These are phyloP conservation scores for Spilosoma lubricipeda DNA, from an alignment of 2,888 invertebrate species.

Conservation along the genomic window DNA sequence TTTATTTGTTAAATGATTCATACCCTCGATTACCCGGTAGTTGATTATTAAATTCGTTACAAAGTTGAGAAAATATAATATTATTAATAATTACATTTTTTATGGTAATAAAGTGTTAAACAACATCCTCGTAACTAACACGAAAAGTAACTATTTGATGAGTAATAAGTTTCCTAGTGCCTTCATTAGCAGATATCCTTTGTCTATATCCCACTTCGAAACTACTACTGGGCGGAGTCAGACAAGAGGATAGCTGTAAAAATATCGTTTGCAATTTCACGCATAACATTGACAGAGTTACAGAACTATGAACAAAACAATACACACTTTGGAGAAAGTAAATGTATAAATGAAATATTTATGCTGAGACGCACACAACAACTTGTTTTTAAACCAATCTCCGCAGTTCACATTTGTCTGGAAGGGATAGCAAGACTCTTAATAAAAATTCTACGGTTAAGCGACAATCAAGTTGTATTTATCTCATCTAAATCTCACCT, in stretches of 20 bases:
- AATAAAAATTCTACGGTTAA: not conserved
- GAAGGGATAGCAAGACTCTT: not conserved
- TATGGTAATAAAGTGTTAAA: not conserved
- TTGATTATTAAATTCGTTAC: not conserved
- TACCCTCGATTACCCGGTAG: constrained; percentile 8
- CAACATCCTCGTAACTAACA: not conserved
- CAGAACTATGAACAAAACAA: not conserved
- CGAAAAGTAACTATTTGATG: not conserved
- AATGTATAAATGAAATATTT: not conserved
- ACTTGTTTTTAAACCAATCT: not conserved
- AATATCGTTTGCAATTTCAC: no score
- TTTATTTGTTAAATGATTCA: constrained; percentile 10
- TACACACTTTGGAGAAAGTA: not conserved
- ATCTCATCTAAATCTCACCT: not conserved
- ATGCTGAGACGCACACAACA: not conserved
- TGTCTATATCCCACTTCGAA: no score
- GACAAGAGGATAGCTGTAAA: no score
- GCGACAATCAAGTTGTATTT: not conserved
- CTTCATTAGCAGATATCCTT: no score
- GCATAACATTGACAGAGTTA: no score
- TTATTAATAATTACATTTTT: not conserved
- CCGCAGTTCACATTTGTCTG: not conserved
- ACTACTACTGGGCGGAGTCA: no score
- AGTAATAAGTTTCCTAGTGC: not conserved
- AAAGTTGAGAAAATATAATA: not conserved